Evolutionary conservation across 2,797 vertebrate species (phyloP).

Genomic region (Chelonia mydas): DNA sequence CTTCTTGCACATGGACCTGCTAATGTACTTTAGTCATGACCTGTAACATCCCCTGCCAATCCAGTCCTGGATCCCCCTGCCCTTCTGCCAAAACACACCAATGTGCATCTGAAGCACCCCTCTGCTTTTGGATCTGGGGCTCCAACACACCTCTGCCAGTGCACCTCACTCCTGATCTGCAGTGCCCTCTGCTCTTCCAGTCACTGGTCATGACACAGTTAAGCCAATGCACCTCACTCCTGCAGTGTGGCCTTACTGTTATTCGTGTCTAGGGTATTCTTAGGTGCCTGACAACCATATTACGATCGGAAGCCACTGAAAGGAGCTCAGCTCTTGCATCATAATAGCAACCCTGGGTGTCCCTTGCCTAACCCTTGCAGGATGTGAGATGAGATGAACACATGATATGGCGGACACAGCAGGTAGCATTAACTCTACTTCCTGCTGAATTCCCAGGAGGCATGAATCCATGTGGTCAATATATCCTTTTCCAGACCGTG

Average conservation of each 20-base stretch:
- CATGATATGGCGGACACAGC: background rate
- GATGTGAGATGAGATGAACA: background rate
- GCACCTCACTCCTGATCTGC: fast-evolving
- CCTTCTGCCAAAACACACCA: constrained; percentile 19
- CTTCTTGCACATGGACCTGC: constrained; percentile 42
- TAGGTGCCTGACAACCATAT: background rate
- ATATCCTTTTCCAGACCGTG: background rate
- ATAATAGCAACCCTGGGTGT: constrained; percentile 5
- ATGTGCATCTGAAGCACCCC: fast-evolving
- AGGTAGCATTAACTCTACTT: background rate
- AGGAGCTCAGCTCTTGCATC: background rate
- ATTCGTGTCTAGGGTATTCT: constrained; percentile 31
- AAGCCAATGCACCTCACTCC: background rate
- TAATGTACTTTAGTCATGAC: constrained; percentile 54
- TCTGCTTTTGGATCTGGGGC: background rate
- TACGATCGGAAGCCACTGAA: constrained; percentile 1
- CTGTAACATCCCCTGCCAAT: constrained; percentile 47
- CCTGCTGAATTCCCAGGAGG: background rate
- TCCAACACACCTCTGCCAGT: background rate
- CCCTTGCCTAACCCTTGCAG: background rate
- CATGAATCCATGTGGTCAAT: background rate
- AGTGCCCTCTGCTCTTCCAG: background rate
- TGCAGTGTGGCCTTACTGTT: background rate
- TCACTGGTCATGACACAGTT: background rate
- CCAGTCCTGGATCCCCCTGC: background rate